phyloP scores from a whole-genome alignment of 1,140 invertebrate genomes.

The Halesus radiatus region DNA sequence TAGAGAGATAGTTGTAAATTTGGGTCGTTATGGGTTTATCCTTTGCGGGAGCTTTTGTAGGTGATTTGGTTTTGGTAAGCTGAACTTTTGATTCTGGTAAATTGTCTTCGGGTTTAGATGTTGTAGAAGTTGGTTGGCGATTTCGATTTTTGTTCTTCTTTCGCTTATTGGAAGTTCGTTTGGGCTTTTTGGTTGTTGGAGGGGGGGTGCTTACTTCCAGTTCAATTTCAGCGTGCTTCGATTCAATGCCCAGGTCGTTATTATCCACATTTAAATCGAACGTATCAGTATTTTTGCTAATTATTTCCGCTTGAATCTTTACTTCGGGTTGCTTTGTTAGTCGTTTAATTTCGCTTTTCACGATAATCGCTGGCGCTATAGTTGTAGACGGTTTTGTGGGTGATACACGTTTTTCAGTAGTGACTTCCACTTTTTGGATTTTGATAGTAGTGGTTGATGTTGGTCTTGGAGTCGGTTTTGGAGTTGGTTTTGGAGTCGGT shows the following conservation, averaged over 20 bases:
- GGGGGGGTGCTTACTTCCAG: slow-evolving; percentile 68
- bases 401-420: background rate
- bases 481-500: slow-evolving; percentile 56
- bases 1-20: slow-evolving; percentile 83
- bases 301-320: background rate
- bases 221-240: slow-evolving; percentile 67
- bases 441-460: background rate
- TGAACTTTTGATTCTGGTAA: slow-evolving; percentile 67
- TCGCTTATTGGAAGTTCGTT: slow-evolving; percentile 63
- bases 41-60: slow-evolving; percentile 63
- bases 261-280: slow-evolving; percentile 70
- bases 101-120: slow-evolving; percentile 68
- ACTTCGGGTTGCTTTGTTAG: background rate
- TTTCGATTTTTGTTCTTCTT: slow-evolving; percentile 70
- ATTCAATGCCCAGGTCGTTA: slow-evolving; percentile 64
- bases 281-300: slow-evolving; percentile 33
- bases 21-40: slow-evolving; percentile 77
- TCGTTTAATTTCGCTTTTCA: slow-evolving; percentile 9
- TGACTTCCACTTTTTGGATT: slow-evolving; percentile 3
- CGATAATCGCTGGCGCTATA: background rate
- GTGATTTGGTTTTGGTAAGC: slow-evolving; percentile 67
- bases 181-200: slow-evolving; percentile 69
- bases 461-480: slow-evolving; percentile 56
- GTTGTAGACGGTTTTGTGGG: background rate
- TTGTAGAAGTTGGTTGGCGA: slow-evolving; percentile 61